These are phyloP conservation scores for Petaurus breviceps DNA, from an alignment of 2,113 vertebrate species.

Conservation along the genomic window DNA sequence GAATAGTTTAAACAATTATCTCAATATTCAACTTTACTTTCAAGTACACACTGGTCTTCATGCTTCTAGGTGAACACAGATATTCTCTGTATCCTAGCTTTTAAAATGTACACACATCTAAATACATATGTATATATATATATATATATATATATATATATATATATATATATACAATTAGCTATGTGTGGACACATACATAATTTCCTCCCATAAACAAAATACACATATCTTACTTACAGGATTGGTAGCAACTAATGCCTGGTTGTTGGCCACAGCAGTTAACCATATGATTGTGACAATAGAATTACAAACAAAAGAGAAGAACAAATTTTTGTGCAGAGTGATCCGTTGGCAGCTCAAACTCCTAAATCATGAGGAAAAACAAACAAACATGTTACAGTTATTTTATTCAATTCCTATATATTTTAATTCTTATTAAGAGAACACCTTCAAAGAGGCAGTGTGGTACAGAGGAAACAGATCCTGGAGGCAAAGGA, in stretches of 20 bases:
- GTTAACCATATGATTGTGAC: slow-evolving; percentile 94
- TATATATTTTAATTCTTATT: neutral
- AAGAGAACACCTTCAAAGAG: neutral
- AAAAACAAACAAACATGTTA: slow-evolving; percentile 68
- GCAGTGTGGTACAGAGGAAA: neutral
- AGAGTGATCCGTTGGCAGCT: slow-evolving; percentile 99
- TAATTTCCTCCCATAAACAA: neutral
- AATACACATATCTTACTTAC: slow-evolving; percentile 84
- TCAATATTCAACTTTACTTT: neutral
- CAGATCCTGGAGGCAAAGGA: neutral
- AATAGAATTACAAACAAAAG: slow-evolving; percentile 95
- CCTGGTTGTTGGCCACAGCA: slow-evolving; percentile 94
- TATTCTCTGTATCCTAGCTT: neutral
- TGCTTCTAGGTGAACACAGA: neutral
- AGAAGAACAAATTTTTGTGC: slow-evolving; percentile 99
- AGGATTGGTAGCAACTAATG: slow-evolving; percentile 92
- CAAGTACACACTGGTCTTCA: neutral
- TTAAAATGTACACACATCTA: neutral
- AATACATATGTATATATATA: too few relatives aligned
- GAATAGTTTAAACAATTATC: neutral
- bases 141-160: too few relatives aligned
- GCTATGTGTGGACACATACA: neutral
- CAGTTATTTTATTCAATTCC: neutral
- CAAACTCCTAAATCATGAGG: slow-evolving; percentile 89
- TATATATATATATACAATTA: neutral